Base-by-base conservation (phyloP, 2,113 vertebrate genomes). In the Kryptolebias marmoratus region DNA sequence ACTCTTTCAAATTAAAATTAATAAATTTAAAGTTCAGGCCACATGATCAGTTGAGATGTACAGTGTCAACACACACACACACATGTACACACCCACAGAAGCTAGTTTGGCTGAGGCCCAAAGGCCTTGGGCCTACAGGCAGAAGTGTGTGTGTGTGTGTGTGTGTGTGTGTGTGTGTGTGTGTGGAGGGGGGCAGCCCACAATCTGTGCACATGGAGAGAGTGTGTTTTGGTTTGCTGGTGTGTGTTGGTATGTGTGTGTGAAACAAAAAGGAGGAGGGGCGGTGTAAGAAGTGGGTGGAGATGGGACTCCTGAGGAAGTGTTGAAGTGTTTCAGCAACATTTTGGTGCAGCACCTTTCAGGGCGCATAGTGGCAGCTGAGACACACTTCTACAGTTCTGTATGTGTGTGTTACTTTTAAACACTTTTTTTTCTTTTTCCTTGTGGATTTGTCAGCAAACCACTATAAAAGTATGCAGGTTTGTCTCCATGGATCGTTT, bases 271-370 rank as follows among this genome's bases (percentile, higher is more conserved):
- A 64, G 59, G 85, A 89, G 88, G 88, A 87, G 91, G 91, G 81
- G 76, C 85, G 74, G 82, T 84, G 84, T 87, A 82, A 84, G 70
- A 80, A 86, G 90, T 87, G 91, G 93, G 91, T 90, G 90, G 91
- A 88, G 90, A 88, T 88, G 85, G 57, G 82, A 67, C 66, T 92
- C 88, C 89, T 90, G 81, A 87, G 90, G 87, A 89, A 90, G 90
- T 72, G 88, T 61, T 81, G 82, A 88, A 87, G 88, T 90, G 84
- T 88, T 79, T 85, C 61, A 77, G 58, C 75, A 81, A 70, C 68
- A 75, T 79, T 82, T 71, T 72, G 85, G 57, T 77, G 81, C 82
- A 86, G 64, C 75, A 64, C 71, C 86, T 79, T 42, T 70, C 49
- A 77, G 78, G 68, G 67, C 61, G 16, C 79, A 73, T 65, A 71